A percentile compares a stretch with the other conserved stretches of the same genome.
Conservation (phyloP, 2,888 invertebrate species). For the Pinctada fucata region DNA sequence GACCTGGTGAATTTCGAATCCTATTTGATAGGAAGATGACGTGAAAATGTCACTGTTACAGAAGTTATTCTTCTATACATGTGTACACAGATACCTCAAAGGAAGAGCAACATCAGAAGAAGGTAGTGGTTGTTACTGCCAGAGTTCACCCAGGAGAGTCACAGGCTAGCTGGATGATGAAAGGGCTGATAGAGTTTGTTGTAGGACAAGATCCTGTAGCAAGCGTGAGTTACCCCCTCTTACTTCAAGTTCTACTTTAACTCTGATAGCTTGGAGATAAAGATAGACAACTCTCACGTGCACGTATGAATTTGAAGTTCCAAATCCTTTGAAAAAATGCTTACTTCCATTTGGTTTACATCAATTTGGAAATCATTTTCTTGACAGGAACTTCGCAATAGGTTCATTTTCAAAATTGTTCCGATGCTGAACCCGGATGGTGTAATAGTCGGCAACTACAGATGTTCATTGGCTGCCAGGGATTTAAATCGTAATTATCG, state of each 20-base stretch:
- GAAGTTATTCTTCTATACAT: too few species aligned
- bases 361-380: not conserved
- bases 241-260: not conserved
- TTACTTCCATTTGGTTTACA: too few species aligned
- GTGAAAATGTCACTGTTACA: too few species aligned
- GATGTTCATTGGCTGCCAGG: slow-evolving; percentile 73
- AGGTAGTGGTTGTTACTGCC: slow-evolving; percentile 72
- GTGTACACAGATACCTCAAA: slow-evolving; percentile 48
- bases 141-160: slow-evolving; percentile 76
- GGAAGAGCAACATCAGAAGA: slow-evolving; percentile 63
- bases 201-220: slow-evolving; percentile 67
- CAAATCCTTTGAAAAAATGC: too few species aligned
- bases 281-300: too few species aligned
- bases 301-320: too few species aligned
- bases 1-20: too few species aligned
- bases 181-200: slow-evolving; percentile 73
- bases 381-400: slow-evolving; percentile 68
- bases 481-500: slow-evolving; percentile 76
- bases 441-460: slow-evolving; percentile 77
- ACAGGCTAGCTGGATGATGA: slow-evolving; percentile 76
- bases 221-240: slow-evolving; percentile 49
- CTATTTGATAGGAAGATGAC: too few species aligned
- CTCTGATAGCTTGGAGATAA: too few species aligned
- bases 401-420: slow-evolving; percentile 75
- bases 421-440: slow-evolving; percentile 77